Evolutionary conservation across 1,140 invertebrate genomes (phyloP), one percentile per base, ranked within the genome.

Genomic region (Whitmania pigra): DNA sequence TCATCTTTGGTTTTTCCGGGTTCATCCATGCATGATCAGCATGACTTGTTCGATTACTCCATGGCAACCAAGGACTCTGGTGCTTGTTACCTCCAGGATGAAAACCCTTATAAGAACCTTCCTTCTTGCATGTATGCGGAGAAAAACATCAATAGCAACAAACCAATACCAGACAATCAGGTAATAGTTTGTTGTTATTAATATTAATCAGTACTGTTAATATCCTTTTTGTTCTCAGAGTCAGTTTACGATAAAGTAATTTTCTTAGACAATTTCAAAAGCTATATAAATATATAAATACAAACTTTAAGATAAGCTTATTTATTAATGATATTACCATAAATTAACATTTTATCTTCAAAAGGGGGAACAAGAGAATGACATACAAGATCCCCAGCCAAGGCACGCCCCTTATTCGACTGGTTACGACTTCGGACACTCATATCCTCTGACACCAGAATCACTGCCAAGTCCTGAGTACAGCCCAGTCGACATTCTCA

Each of bases 121-220:
- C 57, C 57, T 7, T 63, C 57, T n/a, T 63, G 57, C 57, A 63
- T 63, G 57, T 63, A 63, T 63, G 57, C 57, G 22, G 11, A 63
- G 22, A 63, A 63, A 22, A 63, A 63, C 15, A n/a, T 6, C 11
- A 63, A 31, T 63, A 63, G 9, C 20, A 63, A 13, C 20, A 63
- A 63, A 63, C 0, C 22, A 63, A 25, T 7, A 31, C 13, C 7
- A 22, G 9, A 63, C 9, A 7, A 63, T 63, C 22, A 63, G 22
- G 29, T 22, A 63, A 63, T 25, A 17, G 7, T 22, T 63, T 31
- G 57, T 13, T 31, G 18, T 25, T 18, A 63, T 7, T 17, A 20
- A 63, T 63, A 63, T 63, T 31, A 63, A n/a, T 3, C 54, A 20
- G 5, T 25, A n/a, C 20, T 57, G 9, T 57, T 25, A 57, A 57